Evolutionary conservation across 2,888 invertebrate genomes (phyloP), one percentile per base, ranked within the genome.

Genomic region (Beris morrisii): DNA sequence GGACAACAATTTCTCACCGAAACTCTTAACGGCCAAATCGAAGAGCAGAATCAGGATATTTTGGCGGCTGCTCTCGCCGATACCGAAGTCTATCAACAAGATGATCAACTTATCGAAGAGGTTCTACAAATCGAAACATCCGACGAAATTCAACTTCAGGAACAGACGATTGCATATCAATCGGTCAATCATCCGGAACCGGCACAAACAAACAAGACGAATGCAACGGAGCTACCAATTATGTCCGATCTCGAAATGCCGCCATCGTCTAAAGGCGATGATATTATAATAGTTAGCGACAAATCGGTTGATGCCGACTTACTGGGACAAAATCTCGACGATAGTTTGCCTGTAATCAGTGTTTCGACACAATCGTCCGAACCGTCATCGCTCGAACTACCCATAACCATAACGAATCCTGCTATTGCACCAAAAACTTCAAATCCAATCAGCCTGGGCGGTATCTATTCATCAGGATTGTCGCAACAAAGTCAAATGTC

Each of bases 221-320:
- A 89, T 71, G 83, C 89, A 4, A 86, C 91, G 75, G 90, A 88
- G 77, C 90, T 87, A 3, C 88, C 92, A 0, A 92, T 92, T 63
- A 92, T 92, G 92, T 89, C 92, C 1, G 73, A 92, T 0, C 79
- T 89, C 31, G 92, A 92, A 78, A 84, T 88, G 30, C 90, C 91
- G 5, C 83, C 84, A 45, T 87, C 81, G 69, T 78, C 69, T 31
- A 72, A 67, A 38, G 55, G 59, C 32, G 61, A 66, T 22, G 30
- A 67, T 12, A 58, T 59, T 46, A 57, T 55, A 32, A 46, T 22
- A 2, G 4, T 0, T 45, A 30, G 76, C 64, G 76, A 75, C 52
- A 78, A 79, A 30, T 53, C 77, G 74, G 71, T 32, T 13, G 65
- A 67, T 53, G 57, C 66, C 3, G 64, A 64, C 9, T 45, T 65